phyloP scores from a whole-genome alignment of 2,797 vertebrate species.

The Psittacula derbiana region DNA sequence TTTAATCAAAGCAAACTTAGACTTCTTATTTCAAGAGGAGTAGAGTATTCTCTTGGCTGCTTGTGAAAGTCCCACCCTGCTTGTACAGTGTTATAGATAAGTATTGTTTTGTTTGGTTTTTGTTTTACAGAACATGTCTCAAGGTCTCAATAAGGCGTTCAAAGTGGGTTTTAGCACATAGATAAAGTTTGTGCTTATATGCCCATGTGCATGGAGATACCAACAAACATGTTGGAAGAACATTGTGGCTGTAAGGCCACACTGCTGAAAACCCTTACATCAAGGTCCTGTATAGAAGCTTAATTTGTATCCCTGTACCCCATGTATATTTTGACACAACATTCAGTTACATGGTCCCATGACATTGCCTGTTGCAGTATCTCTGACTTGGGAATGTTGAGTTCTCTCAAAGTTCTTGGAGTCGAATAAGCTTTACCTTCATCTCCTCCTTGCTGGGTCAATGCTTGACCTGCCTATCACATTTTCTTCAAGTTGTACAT shows the following conservation, averaged over 20 bases:
- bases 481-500: not conserved
- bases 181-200: not conserved
- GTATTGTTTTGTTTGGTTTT: not conserved
- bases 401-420: not conserved
- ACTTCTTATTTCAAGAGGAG: not conserved
- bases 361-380: not conserved
- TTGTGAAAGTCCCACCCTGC: not conserved
- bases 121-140: not conserved
- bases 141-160: not conserved
- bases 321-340: accelerated
- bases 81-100: not conserved
- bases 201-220: not conserved
- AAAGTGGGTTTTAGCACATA: not conserved
- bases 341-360: not conserved
- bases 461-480: not conserved
- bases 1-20: not conserved
- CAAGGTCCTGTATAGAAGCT: not conserved
- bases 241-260: not conserved
- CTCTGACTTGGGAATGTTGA: not conserved
- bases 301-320: not conserved
- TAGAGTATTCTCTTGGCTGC: not conserved
- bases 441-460: not conserved
- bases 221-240: not conserved
- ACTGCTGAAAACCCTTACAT: not conserved
- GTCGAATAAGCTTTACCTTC: not conserved